phyloP scores from a whole-genome alignment of 1,140 invertebrate species.

The Temnothorax curvispinosus region DNA sequence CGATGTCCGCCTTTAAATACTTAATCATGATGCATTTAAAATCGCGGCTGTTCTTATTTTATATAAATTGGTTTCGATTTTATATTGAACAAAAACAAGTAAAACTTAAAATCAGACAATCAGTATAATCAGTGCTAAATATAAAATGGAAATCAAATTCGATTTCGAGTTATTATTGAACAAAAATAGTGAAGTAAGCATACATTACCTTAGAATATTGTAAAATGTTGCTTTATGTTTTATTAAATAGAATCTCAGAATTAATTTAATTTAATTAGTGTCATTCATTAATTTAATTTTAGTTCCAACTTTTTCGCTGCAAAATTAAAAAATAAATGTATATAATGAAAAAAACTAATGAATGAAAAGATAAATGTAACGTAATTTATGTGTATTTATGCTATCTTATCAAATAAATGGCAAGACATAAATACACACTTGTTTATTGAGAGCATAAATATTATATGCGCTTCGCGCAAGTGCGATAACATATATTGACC shows the following conservation, averaged over 20 bases:
- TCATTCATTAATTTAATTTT: slow-evolving; percentile 4
- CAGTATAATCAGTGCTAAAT: not conserved
- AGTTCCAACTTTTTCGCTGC: not conserved
- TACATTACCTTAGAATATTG: not conserved
- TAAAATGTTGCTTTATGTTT: not conserved
- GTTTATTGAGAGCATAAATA: not conserved
- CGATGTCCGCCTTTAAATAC: not conserved
- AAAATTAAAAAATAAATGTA: not conserved
- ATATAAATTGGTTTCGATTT: not conserved
- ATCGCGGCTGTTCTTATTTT: not conserved
- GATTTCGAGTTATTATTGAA: not conserved
- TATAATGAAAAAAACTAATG: not conserved
- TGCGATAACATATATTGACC: not conserved
- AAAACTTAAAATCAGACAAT: not conserved
- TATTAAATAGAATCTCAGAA: not conserved
- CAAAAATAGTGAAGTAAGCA: not conserved
- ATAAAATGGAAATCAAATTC: not conserved
- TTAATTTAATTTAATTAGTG: not conserved
- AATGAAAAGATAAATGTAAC: not conserved
- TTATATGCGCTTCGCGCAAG: not conserved
- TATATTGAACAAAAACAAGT: not conserved
- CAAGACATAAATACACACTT: not conserved
- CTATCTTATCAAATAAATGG: not conserved
- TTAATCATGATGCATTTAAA: not conserved
- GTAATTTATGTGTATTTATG: not conserved